A percentile compares a stretch with the other conserved stretches of the same genome.
Evolutionary conservation across 2,113 vertebrate species (phyloP).

Genomic region (Caranx ignobilis): DNA sequence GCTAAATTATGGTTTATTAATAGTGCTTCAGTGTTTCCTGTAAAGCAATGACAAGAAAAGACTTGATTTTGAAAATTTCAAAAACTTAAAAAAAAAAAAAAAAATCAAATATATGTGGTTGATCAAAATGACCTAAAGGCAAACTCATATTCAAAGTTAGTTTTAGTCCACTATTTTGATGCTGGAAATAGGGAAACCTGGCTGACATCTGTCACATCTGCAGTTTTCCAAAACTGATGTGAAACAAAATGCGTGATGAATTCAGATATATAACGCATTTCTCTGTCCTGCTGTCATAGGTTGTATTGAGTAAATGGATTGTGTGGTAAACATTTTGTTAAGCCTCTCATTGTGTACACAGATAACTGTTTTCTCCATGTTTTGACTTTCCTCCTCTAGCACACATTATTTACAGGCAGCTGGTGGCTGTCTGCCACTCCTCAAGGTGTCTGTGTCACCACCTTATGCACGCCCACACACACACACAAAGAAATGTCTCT

Average conservation of each 20-base stretch:
- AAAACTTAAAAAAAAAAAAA: not conserved
- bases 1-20: not conserved
- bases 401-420: constrained; percentile 82
- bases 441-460: constrained; percentile 74
- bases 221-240: not conserved
- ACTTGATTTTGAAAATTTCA: not conserved
- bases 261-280: not conserved
- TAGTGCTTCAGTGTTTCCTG: not conserved
- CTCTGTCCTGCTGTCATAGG: not conserved
- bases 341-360: not conserved
- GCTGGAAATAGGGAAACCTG: not conserved
- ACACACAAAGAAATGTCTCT: constrained; percentile 34
- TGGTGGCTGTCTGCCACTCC: constrained; percentile 77
- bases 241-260: not conserved
- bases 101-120: not conserved
- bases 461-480: constrained; percentile 54
- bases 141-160: no score
- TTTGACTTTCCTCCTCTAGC: constrained; percentile 64
- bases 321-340: not conserved
- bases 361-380: constrained; percentile 40
- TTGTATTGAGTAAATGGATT: not conserved
- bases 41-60: not conserved
- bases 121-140: not conserved
- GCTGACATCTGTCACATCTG: not conserved
- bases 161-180: not conserved